Percentiles rank a stretch among this genome's conserved stretches.
These are phyloP conservation scores for Cyclophora albipunctata DNA, from an alignment of 2,888 invertebrate species.

Conservation along the genomic window DNA sequence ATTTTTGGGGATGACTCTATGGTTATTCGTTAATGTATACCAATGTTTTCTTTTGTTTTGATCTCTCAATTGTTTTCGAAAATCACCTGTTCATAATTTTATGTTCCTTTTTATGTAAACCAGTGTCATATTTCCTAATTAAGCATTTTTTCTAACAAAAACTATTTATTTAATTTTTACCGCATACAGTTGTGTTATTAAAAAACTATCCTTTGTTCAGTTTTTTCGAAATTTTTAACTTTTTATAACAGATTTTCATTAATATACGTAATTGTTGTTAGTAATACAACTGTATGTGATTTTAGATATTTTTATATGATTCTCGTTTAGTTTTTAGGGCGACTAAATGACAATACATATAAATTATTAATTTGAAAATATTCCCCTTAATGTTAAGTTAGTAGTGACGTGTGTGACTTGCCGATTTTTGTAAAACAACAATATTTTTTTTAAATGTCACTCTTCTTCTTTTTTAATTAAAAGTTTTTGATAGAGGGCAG, in stretches of 20 bases:
- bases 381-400: slow-evolving; percentile 57
- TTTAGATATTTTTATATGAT: slow-evolving; percentile 54
- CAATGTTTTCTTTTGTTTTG: slow-evolving; percentile 2
- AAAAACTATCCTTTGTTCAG: no score
- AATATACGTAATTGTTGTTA: not conserved
- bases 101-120: no score
- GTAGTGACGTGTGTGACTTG: slow-evolving; percentile 33
- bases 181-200: no score
- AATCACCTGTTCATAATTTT: no score
- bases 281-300: slow-evolving; percentile 19
- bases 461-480: slow-evolving; percentile 47
- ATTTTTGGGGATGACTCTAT: no score
- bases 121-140: no score
- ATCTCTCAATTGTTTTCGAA: not conserved
- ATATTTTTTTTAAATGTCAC: slow-evolving; percentile 17
- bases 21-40: not conserved
- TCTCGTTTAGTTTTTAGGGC: slow-evolving; percentile 73
- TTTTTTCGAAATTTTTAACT: no score
- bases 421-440: slow-evolving; percentile 28
- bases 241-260: no score
- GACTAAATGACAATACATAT: slow-evolving; percentile 74
- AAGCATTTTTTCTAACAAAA: no score
- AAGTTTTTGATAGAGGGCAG: slow-evolving; percentile 39
- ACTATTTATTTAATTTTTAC: no score
- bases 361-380: slow-evolving; percentile 57